A percentile compares a stretch with the other conserved stretches of the same genome.
Conservation (phyloP, 2,888 invertebrate genomes). For the Marasmarcha lunaedactyla region DNA sequence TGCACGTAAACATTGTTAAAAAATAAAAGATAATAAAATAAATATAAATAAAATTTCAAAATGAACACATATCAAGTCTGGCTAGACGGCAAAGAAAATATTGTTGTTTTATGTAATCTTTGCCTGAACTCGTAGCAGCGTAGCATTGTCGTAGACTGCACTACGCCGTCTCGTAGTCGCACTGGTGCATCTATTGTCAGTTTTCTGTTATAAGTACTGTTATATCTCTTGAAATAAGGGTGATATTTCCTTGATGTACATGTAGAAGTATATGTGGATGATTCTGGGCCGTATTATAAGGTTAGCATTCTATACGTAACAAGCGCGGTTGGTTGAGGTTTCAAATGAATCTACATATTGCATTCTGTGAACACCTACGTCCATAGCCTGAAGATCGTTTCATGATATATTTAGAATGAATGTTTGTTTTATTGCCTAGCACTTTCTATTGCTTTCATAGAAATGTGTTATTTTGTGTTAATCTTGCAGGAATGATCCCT, state of each 20-base stretch:
- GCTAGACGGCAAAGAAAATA: slow-evolving; percentile 15
- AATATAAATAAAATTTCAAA: too few relatives aligned
- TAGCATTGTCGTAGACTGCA: slow-evolving; percentile 17
- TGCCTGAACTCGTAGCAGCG: slow-evolving; percentile 24
- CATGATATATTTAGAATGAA: too few relatives aligned
- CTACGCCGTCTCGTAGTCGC: slow-evolving; percentile 20
- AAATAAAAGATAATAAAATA: too few relatives aligned
- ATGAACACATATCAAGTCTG: slow-evolving; percentile 1
- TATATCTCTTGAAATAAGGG: slow-evolving; percentile 2
- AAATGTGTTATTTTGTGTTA: too few relatives aligned
- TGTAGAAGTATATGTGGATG: slow-evolving; percentile 5
- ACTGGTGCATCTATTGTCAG: slow-evolving; percentile 2
- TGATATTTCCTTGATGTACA: slow-evolving; percentile 3
- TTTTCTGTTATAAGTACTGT: slow-evolving; percentile 15
- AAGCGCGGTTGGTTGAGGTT: slow-evolving; percentile 25
- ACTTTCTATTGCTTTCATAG: too few relatives aligned
- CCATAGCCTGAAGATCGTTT: not conserved
- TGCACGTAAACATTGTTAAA: too few relatives aligned
- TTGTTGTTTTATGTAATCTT: slow-evolving; percentile 3
- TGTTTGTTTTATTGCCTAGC: too few relatives aligned
- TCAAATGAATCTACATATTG: slow-evolving; percentile 48
- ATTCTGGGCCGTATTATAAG: slow-evolving; percentile 18
- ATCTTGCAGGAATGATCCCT: too few relatives aligned
- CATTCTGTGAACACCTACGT: slow-evolving; percentile 28
- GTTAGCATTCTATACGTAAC: slow-evolving; percentile 27